Conservation (phyloP, 2,113 vertebrate species). For the Mystacornis crossleyi region DNA sequence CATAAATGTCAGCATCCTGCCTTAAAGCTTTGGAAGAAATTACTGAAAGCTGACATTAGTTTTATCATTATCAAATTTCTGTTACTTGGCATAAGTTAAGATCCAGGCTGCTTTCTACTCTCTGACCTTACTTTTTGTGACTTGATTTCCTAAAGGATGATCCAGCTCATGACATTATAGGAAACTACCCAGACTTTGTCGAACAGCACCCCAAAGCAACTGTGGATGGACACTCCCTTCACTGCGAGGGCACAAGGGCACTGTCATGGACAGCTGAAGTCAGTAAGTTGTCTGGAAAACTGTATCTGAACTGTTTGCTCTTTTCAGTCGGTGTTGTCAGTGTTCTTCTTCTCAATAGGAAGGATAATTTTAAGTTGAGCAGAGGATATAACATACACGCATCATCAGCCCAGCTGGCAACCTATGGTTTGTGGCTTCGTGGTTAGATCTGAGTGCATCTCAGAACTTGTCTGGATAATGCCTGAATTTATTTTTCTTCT, state of each 20-base stretch:
- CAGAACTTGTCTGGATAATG: neutral
- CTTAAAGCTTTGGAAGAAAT: neutral
- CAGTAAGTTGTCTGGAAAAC: neutral
- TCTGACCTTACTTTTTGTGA: neutral
- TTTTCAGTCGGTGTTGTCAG: neutral
- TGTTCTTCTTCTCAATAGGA: neutral
- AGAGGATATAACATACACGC: neutral
- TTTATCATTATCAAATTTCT: neutral
- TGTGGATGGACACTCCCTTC: neutral
- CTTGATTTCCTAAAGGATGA: neutral
- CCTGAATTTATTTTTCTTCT: neutral
- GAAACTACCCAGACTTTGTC: fast-evolving
- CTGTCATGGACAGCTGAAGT: neutral
- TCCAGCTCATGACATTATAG: neutral
- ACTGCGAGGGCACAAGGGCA: neutral
- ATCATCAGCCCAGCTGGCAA: neutral
- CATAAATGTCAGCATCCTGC: neutral
- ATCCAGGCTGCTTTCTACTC: neutral
- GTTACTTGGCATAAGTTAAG: neutral
- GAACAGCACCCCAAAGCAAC: neutral
- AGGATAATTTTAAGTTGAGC: neutral
- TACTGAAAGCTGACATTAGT: neutral
- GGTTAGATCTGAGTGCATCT: neutral
- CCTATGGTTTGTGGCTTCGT: neutral
- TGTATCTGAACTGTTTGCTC: neutral